A percentile compares a stretch with the other conserved stretches of the same genome.
These are phyloP conservation scores for Carposina sasakii DNA, from an alignment of 1,140 invertebrate genomes.

Conservation along the genomic window DNA sequence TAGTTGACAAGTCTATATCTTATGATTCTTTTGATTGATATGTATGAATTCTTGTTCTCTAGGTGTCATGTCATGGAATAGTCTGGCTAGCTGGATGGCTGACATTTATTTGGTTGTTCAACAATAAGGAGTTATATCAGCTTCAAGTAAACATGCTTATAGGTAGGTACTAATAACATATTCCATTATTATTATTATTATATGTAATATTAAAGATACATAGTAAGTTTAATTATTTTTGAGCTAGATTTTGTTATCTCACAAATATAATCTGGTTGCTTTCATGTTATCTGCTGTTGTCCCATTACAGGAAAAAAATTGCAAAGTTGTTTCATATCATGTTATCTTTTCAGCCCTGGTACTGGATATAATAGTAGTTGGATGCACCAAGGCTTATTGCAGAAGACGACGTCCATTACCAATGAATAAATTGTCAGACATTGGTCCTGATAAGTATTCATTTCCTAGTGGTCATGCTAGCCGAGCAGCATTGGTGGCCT, in stretches of 20 bases:
- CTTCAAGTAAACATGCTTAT: conserved; percentile 89
- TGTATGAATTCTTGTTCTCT: too few species aligned
- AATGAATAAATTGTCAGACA: conserved; percentile 77
- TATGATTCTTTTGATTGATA: too few species aligned
- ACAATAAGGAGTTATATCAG: conserved; percentile 78
- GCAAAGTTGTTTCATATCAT: too few species aligned
- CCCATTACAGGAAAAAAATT: too few species aligned
- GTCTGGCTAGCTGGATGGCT: conserved; percentile 85
- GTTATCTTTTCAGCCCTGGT: conserved; percentile 82
- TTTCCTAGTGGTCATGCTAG: conserved; percentile 98
- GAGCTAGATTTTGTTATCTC: too few species aligned
- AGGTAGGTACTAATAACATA: conserved; percentile 76
- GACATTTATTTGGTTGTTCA: conserved; percentile 82
- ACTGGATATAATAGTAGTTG: conserved; percentile 89
- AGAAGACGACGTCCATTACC: conserved; percentile 82
- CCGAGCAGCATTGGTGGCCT: conserved; percentile 84
- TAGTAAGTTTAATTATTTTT: too few species aligned
- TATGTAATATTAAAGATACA: too few species aligned
- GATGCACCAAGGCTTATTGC: conserved; percentile 85
- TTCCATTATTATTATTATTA: too few species aligned
- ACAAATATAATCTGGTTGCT: too few species aligned
- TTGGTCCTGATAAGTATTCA: conserved; percentile 89
- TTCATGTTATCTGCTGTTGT: too few species aligned
- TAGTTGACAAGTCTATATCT: too few species aligned
- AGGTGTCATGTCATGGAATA: conserved; percentile 93